Base-by-base conservation (phyloP, 2,888 invertebrate genomes). In the Amblyteles armatorius region DNA sequence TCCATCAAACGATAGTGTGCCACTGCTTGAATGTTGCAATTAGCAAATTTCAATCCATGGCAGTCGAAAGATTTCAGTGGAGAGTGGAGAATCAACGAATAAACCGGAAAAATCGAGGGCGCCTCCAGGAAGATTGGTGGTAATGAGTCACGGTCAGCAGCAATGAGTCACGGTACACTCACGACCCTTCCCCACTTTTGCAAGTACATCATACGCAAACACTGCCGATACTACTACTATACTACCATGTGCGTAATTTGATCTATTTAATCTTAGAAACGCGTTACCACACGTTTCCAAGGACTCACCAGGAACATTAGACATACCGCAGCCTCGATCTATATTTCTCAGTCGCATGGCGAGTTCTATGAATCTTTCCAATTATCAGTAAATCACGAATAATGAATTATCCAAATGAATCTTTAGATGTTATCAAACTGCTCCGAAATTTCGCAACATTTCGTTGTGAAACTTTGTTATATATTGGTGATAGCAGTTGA, bases 241-340 rank as follows among this genome's bases (percentile, higher is more conserved):
- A 71, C 29, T 68, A 60, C 79, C 19, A 80, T 78, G 79, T 76
- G 74, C 72, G 87, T 86, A 87, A 88, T 86, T 88, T 81, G 85
- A 88, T 88, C 84, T 68, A 82, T 87, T 85, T 76, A 84, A 85
- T 87, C 85, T 85, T 86, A 83, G 80, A 81, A 83, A 81, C 80
- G 84, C 67, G 69, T 86, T 83, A 88, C 86, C 80, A 52, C 84
- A 80, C 78, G 29, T 79, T 80, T 67, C 65, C 88, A 88, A 88
- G 88, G 88, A 86, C 86, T 80, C 52, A 57, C 29, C 26, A 29
- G 77, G 74, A 84, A 82, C 74, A 71, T 74, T 82, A 79, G 79
- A 86, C 80, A 84, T 69, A 33, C 36, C 69, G 50, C 73, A 76
- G 44, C 84, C 84, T 86, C 83, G 84, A 86, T 86, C 87, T 68